These are phyloP conservation scores for Riparia riparia DNA, from an alignment of 2,113 vertebrate species.

Conservation along the genomic window DNA sequence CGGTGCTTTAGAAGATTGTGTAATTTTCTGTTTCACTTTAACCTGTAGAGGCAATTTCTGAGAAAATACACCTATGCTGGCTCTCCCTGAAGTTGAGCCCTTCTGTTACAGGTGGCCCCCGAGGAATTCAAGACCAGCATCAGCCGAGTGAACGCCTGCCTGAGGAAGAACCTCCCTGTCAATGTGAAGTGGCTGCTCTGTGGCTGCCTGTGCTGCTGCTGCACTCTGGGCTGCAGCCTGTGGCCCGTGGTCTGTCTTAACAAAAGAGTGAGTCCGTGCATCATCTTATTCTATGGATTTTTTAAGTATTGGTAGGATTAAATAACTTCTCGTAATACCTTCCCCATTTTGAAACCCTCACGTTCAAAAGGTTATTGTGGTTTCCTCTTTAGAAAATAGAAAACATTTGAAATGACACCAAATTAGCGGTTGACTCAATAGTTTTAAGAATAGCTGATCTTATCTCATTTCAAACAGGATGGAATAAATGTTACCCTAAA, in stretches of 20 bases:
- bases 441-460: background rate
- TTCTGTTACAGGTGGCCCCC: slow-evolving; percentile 89
- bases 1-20: background rate
- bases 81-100: slow-evolving; percentile 1
- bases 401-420: background rate
- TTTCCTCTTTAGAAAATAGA: background rate
- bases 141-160: slow-evolving; percentile 90
- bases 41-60: background rate
- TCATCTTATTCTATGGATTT: background rate
- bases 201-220: slow-evolving; percentile 98
- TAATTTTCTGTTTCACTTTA: background rate
- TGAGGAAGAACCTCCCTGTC: slow-evolving; percentile 95
- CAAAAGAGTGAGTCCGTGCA: slow-evolving; percentile 88
- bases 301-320: background rate
- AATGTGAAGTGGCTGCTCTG: slow-evolving; percentile 98
- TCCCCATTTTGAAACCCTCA: background rate
- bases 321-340: background rate
- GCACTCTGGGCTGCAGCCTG: slow-evolving; percentile 96
- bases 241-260: slow-evolving; percentile 99
- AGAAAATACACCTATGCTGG: background rate
- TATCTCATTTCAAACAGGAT: background rate
- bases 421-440: background rate
- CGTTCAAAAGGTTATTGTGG: background rate
- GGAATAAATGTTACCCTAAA: background rate
- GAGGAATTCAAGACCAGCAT: slow-evolving; percentile 99